Evolutionary conservation across 2,797 vertebrate species (phyloP).

Genomic region (Acanthurus lineatus): DNA sequence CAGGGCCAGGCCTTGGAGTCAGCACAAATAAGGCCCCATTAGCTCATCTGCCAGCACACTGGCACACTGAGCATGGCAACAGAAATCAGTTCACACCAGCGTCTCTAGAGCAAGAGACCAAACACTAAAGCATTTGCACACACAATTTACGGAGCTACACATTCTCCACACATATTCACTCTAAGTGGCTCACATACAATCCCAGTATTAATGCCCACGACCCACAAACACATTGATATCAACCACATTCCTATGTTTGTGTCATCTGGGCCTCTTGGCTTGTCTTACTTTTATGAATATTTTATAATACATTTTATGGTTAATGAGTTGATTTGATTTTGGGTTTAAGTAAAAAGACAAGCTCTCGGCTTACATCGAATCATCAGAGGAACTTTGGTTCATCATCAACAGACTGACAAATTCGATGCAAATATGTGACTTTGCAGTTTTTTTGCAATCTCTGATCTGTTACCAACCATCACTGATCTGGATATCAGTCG

Average conservation of each 20-base stretch:
- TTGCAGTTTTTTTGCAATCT: conserved; percentile 15
- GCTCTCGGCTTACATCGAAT: conserved; percentile 15
- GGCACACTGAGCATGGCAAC: conserved; percentile 55
- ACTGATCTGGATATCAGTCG: conserved; percentile 30
- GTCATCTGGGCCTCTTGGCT: conserved; percentile 26
- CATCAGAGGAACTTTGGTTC: conserved; percentile 16
- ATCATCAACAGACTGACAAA: conserved; percentile 17
- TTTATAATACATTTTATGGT: conserved; percentile 34
- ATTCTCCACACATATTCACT: conserved; percentile 11
- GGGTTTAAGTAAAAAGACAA: conserved; percentile 20
- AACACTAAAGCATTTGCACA: conserved; percentile 36
- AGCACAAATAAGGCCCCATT: conserved; percentile 80
- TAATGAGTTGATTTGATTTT: conserved; percentile 38
- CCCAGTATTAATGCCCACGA: conserved; percentile 49
- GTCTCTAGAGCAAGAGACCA: conserved; percentile 42
- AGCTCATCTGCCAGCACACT: conserved; percentile 66
- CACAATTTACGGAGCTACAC: conserved; percentile 10
- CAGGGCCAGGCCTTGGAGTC: conserved; percentile 74
- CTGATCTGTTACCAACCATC: conserved; percentile 24
- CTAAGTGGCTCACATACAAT: conserved; percentile 18
- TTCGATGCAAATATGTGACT: conserved; percentile 28
- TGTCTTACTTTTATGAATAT: conserved; percentile 50
- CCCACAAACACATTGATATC: conserved; percentile 53
- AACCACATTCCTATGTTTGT: conserved; percentile 25
- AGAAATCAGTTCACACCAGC: conserved; percentile 55